These are phyloP conservation scores for Eupithecia dodoneata DNA, from an alignment of 2,888 invertebrate genomes.

Conservation along the genomic window DNA sequence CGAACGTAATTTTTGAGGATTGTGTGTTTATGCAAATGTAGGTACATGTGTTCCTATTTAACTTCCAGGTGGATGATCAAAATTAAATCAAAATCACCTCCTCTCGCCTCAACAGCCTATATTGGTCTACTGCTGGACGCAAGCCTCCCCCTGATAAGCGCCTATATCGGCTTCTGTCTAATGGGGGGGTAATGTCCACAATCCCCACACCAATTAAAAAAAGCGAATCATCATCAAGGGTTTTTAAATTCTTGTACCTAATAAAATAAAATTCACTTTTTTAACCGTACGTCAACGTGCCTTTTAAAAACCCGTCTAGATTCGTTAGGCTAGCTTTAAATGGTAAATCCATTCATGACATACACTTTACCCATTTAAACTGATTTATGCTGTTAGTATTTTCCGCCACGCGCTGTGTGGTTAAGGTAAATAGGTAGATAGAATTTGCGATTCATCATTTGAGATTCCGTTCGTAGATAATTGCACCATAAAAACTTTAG, in stretches of 20 bases:
- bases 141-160: too few relatives aligned
- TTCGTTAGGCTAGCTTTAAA: neutral
- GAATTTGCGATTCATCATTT: slow-evolving; percentile 7
- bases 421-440: neutral
- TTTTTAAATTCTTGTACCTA: neutral
- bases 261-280: neutral
- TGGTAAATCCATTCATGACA: slow-evolving; percentile 1
- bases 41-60: neutral
- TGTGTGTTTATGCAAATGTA: neutral
- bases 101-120: too few relatives aligned
- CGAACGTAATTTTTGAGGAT: neutral
- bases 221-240: neutral
- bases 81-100: too few relatives aligned
- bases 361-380: neutral
- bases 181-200: too few relatives aligned
- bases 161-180: too few relatives aligned
- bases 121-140: too few relatives aligned
- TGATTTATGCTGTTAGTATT: slow-evolving; percentile 4
- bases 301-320: neutral
- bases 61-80: neutral
- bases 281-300: neutral
- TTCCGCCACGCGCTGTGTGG: slow-evolving; percentile 4
- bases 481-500: neutral
- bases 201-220: too few relatives aligned
- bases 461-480: slow-evolving; percentile 6